phyloP scores from a whole-genome alignment of 2,113 vertebrate genomes.

The Perognathus longimembris region DNA sequence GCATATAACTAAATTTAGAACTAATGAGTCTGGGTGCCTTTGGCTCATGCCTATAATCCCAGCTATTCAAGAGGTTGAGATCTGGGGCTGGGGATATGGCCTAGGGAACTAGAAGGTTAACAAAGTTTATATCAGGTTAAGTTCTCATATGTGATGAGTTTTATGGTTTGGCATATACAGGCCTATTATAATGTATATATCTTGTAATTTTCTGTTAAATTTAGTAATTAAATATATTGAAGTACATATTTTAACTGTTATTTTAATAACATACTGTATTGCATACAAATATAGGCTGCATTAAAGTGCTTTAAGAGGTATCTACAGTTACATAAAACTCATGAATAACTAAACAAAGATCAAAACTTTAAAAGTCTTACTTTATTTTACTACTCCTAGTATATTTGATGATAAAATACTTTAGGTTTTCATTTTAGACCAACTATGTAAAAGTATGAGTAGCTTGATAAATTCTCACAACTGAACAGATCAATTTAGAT shows the following conservation, averaged over 20 bases:
- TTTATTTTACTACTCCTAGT: not conserved
- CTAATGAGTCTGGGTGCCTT: too few relatives aligned
- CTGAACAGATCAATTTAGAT: not conserved
- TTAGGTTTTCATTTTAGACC: not conserved
- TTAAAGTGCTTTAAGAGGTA: not conserved
- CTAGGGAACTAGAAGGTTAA: too few relatives aligned
- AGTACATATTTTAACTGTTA: not conserved
- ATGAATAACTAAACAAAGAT: not conserved
- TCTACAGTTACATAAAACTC: not conserved
- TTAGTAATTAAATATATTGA: not conserved
- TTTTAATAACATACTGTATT: not conserved
- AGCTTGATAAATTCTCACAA: conserved; percentile 1
- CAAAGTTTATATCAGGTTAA: too few relatives aligned
- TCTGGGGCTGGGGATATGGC: not conserved
- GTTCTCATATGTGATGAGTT: not conserved
- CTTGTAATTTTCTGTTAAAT: conserved; percentile 15
- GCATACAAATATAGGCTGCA: not conserved
- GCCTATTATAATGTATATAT: too few relatives aligned
- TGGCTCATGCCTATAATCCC: too few relatives aligned
- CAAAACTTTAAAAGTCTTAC: not conserved
- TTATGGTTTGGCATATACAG: not conserved
- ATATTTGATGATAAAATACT: conserved; percentile 41
- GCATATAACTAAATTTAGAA: conserved; percentile 24
- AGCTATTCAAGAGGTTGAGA: too few relatives aligned
- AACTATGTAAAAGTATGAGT: not conserved